These are phyloP conservation scores for Zaprionus taronus DNA, from an alignment of 1,140 invertebrate species.

Conservation along the genomic window DNA sequence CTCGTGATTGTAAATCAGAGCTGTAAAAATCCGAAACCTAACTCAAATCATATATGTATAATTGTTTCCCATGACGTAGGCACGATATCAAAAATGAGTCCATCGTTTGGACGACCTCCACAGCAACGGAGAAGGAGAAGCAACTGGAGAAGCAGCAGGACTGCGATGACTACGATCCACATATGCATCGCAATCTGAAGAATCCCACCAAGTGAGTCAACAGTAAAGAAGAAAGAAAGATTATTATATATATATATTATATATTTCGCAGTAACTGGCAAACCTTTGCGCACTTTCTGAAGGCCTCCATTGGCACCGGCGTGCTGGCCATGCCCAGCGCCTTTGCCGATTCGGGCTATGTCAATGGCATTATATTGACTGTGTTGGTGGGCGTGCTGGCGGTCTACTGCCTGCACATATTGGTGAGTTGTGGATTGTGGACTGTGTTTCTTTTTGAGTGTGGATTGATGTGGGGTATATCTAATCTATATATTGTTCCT, in stretches of 20 bases:
- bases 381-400: slow-evolving; percentile 87
- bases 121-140: slow-evolving; percentile 10
- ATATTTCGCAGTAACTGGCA: slow-evolving; percentile 86
- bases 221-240: background rate
- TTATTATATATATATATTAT: too few species aligned
- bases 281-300: slow-evolving; percentile 89
- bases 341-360: slow-evolving; percentile 89
- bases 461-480: background rate
- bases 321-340: slow-evolving; percentile 93
- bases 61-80: slow-evolving; percentile 27
- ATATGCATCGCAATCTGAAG: slow-evolving; percentile 87
- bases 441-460: too few species aligned
- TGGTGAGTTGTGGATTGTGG: slow-evolving; percentile 85
- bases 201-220: slow-evolving; percentile 89
- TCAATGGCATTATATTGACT: slow-evolving; percentile 87
- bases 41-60: slow-evolving; percentile 33
- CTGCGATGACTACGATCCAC: slow-evolving; percentile 87
- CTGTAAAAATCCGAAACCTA: slow-evolving; percentile 53
- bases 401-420: slow-evolving; percentile 88
- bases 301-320: slow-evolving; percentile 91
- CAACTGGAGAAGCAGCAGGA: slow-evolving; percentile 29
- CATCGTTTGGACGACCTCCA: slow-evolving; percentile 28
- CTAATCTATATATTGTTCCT: background rate
- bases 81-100: slow-evolving; percentile 49
- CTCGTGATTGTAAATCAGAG: slow-evolving; percentile 9